These are phyloP conservation scores for Drosophila ananassae DNA, from an alignment of 1,140 invertebrate genomes.

Conservation along the genomic window DNA sequence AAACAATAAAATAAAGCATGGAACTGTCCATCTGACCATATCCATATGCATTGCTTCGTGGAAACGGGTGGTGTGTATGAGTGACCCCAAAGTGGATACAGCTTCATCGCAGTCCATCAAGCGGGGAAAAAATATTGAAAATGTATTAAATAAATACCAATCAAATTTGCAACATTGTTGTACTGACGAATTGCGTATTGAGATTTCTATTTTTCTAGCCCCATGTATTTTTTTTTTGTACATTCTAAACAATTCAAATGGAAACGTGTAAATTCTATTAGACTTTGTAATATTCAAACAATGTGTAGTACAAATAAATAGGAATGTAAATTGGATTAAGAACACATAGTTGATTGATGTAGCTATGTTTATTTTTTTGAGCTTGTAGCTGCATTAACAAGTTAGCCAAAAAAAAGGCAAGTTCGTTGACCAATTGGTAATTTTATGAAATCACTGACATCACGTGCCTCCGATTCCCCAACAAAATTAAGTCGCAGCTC, in stretches of 20 bases:
- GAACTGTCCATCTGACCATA: not conserved
- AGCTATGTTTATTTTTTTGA: not conserved
- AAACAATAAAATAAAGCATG: not conserved
- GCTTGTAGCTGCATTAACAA: not conserved
- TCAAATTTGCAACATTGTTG: conserved; percentile 34
- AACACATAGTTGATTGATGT: conserved; percentile 1
- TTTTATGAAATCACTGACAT: not conserved
- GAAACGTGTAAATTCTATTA: conserved; percentile 61
- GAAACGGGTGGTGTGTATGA: not conserved
- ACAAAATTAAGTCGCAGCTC: conserved; percentile 17
- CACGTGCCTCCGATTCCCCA: not conserved
- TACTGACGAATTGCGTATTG: conserved; percentile 22
- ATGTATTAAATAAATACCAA: conserved; percentile 59
- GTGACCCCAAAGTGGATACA: not conserved
- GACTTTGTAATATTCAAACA: conserved; percentile 19
- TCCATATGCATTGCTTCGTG: conserved; percentile 29
- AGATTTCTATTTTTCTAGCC: conserved; percentile 6
- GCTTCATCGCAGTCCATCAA: conserved; percentile 10
- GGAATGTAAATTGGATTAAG: conserved; percentile 20
- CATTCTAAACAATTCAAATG: conserved; percentile 6
- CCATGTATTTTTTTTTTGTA: conserved; percentile 2
- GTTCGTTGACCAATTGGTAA: conserved; percentile 1
- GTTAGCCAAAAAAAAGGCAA: not conserved
- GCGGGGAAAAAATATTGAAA: conserved; percentile 18
- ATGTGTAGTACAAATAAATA: conserved; percentile 40